Percentiles rank a stretch among this genome's conserved stretches.
phyloP scores from a whole-genome alignment of 2,113 vertebrate species.

The Genyomyrus donnyi region DNA sequence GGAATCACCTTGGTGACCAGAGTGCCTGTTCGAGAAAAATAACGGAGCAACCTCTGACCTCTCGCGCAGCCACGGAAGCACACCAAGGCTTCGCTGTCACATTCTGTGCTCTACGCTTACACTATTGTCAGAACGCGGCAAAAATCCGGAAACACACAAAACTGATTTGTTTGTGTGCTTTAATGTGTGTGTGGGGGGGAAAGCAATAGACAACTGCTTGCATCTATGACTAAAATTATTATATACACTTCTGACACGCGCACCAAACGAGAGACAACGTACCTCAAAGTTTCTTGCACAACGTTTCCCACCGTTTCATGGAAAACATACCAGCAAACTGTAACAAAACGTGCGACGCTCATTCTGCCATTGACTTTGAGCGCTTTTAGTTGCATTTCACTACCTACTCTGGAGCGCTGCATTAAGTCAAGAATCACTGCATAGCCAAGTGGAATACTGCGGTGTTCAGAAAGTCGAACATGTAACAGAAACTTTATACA shows the following conservation, averaged over 20 bases:
- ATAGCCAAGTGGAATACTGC: neutral
- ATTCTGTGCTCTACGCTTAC: neutral
- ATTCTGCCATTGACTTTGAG: neutral
- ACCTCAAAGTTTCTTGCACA: neutral
- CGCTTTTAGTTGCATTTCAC: neutral
- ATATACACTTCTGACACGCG: neutral
- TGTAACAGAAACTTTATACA: neutral
- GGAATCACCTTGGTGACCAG: slow-evolving; percentile 22
- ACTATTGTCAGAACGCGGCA: neutral
- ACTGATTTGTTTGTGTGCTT: neutral
- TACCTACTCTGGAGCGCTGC: neutral
- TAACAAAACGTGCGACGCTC: neutral
- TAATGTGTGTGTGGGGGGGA: neutral
- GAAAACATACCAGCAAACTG: neutral
- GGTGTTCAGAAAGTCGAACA: neutral
- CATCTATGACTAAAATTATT: neutral
- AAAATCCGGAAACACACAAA: neutral
- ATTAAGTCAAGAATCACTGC: neutral
- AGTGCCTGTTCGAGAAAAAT: neutral
- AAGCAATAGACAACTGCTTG: neutral
- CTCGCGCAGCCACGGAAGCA: neutral
- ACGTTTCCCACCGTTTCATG: neutral
- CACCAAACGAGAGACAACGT: neutral
- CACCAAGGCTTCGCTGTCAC: neutral
- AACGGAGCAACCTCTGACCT: slow-evolving; percentile 16